Evolutionary conservation across 1,140 invertebrate species (phyloP), one percentile per base, ranked within the genome.

Genomic region (Battus philenor): DNA sequence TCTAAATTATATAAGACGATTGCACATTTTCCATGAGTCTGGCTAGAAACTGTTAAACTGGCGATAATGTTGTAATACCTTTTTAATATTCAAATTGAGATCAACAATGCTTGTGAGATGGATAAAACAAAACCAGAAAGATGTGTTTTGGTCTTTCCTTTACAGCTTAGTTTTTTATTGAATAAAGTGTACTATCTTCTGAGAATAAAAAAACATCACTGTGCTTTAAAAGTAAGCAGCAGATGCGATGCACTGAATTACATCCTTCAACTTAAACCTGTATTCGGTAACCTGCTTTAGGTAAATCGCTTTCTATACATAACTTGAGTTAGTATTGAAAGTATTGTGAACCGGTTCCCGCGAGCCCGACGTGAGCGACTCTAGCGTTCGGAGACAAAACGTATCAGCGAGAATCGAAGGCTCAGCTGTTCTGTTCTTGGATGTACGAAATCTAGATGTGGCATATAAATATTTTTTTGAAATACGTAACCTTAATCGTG

Each of bases 361-460:
- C 39, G 43, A 22, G 50, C 44, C 36, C 50, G 30, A 46, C 43
- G 18, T 16, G 26, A 10, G 13, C 18, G 31, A 1, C 31, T 2
- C 17, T 1, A 5, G 36, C 27, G 29, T 33, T 39, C 29, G 18
- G 44, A 47, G 51, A 57, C 50, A 61, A 61, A 61, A 75, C 51
- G 67, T 64, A 76, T 73, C 72, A 70, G 54, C 49, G 46, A 48
- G 59, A 61, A 69, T 64, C 59, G 59, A 49, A 26, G 41, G 41
- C 49, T 49, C 45, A 58, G 54, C 38, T 54, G 48, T 44, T 22
- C n/a, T 16, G 38, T 4, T 27, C 6, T 27, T 9, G 16, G 13
- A 29, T 41, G n/a, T 16, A 41, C 8, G n/a, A 26, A 15, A 15
- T 18, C 30, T 44, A 11, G 29, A 16, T 16, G 43, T 27, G 36